phyloP scores from a whole-genome alignment of 2,797 vertebrate species.

The Chiloscyllium punctatum region DNA sequence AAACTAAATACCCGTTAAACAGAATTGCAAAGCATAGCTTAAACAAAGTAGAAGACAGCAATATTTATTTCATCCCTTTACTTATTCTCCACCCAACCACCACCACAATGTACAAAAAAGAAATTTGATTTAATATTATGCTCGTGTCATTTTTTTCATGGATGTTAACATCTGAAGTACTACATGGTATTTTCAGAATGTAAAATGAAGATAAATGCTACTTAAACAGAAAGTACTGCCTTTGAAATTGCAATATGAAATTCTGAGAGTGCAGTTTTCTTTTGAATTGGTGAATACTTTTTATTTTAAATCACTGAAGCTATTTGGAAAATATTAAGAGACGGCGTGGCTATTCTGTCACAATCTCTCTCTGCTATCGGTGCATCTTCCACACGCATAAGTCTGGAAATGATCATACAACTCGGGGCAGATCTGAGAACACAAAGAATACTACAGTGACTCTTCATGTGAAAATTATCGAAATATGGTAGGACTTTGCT shows the following conservation, averaged over 20 bases:
- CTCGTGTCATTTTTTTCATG: not conserved
- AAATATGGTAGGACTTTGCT: not conserved
- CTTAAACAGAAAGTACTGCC: not conserved
- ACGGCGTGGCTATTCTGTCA: not conserved
- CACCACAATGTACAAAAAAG: not conserved
- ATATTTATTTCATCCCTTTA: not conserved
- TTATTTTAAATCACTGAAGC: not conserved
- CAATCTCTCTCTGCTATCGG: not conserved
- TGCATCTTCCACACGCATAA: not conserved
- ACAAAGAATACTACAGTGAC: not conserved
- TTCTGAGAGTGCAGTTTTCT: not conserved
- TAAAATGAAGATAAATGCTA: not conserved
- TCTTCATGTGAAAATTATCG: not conserved
- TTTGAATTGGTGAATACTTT: not conserved
- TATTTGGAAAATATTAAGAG: not conserved
- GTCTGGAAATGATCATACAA: slow-evolving; percentile 2
- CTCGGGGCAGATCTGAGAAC: not conserved
- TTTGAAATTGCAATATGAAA: not conserved
- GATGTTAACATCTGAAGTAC: not conserved
- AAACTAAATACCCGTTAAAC: not conserved
- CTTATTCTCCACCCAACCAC: not conserved
- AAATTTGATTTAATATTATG: not conserved
- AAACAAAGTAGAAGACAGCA: not conserved
- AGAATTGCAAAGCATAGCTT: not conserved
- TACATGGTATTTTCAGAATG: not conserved